Evolutionary conservation across 1,140 invertebrate genomes (phyloP).

Genomic region (Orius insidiosus): DNA sequence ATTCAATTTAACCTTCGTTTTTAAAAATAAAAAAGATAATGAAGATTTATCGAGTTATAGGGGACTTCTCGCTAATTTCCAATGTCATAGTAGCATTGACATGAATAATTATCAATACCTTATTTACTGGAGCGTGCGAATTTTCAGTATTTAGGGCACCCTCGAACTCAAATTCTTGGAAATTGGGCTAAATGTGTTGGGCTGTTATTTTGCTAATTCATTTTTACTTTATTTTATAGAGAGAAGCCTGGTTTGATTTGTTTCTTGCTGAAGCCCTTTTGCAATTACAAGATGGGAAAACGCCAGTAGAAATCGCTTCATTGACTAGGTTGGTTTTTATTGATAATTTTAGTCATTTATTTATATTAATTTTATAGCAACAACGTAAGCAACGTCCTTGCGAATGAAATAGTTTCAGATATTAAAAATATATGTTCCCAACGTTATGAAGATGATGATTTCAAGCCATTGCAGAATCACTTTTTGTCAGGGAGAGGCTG

Average conservation of each 20-base stretch:
- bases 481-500: slow-evolving; percentile 39
- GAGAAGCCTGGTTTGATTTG: slow-evolving; percentile 43
- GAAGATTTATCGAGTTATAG: neutral
- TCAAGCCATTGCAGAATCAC: slow-evolving; percentile 32
- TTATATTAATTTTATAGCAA: neutral
- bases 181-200: neutral
- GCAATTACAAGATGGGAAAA: slow-evolving; percentile 36
- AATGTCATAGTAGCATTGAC: neutral
- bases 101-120: neutral
- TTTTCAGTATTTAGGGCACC: neutral
- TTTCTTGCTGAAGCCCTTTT: slow-evolving; percentile 43
- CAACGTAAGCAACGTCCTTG: slow-evolving; percentile 4
- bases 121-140: neutral
- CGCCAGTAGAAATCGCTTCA: slow-evolving; percentile 36
- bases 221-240: slow-evolving; percentile 29
- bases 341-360: neutral
- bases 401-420: slow-evolving; percentile 4
- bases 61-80: slow-evolving; percentile 1
- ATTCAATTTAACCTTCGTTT: slow-evolving; percentile 3
- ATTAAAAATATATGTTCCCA: slow-evolving; percentile 7
- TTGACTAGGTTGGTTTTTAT: slow-evolving; percentile 24
- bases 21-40: slow-evolving; percentile 2
- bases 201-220: too few relatives aligned
- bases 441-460: slow-evolving; percentile 23
- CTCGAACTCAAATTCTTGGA: neutral